Base-by-base conservation (phyloP, 1,140 invertebrate genomes). In the Drosophila busckii region DNA sequence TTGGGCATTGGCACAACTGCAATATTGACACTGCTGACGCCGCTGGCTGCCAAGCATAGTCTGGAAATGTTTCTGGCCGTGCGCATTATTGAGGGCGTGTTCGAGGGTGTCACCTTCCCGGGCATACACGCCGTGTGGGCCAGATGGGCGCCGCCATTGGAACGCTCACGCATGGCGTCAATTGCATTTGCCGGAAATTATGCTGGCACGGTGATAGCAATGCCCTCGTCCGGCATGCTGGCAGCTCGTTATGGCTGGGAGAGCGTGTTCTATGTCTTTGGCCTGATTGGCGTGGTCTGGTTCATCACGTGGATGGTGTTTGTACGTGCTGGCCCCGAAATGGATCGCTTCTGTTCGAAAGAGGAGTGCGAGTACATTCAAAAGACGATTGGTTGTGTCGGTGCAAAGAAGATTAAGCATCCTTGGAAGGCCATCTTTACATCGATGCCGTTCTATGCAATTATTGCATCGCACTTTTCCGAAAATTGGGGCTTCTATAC, bases 401-500 rank as follows among this genome's bases (percentile, higher is more conserved):
- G 50, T 25, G 20, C 9, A 4, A 88, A 85, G 3, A 84, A 89
- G 70, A 88, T 91, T 23, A 88, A 88, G 26, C 91, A 94, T 86
- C 95, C 95, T 0, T 97, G 96, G 96, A 90, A 89, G 32, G 88
- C 90, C 3, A 95, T 98, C 68, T 87, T 97, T 9, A 93, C 90
- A 0, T 97, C 96, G 0, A 88, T 90, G 28, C 92, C 96, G 0
- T 95, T 98, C 1, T 97, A 96, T 94, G 96, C 96, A 0, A 96
- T 97, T 37, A 92, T 95, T 10, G 90, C 92, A 10, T 95, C 96
- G 2, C 96, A 98, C 87, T 97, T 97, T 88, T 93, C 94, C 48
- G 96, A 98, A 88, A 98, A 98, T 88, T 98, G 96, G 96, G 96
- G 96, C 8, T 97, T 97, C 88, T 98, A 98, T 83, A 97, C 95